Percentiles rank a stretch among this genome's conserved stretches.
Conservation (phyloP, 2,113 vertebrate genomes). For the Crocuta crocuta region DNA sequence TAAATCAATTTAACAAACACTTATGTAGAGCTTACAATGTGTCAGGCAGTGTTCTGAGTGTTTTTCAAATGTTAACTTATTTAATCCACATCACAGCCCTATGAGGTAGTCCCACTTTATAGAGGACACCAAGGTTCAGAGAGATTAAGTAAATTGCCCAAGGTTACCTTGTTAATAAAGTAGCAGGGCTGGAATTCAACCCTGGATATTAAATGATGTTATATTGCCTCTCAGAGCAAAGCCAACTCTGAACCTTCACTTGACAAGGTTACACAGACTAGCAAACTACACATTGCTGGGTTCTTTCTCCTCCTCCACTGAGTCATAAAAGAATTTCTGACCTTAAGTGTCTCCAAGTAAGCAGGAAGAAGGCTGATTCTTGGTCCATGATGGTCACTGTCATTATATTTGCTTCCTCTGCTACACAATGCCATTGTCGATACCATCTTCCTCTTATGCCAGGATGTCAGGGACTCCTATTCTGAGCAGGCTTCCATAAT, state of each 20-base stretch:
- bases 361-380: not conserved
- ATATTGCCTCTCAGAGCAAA: not conserved
- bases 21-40: not conserved
- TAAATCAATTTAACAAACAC: conserved; percentile 36
- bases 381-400: too few relatives aligned
- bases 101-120: not conserved
- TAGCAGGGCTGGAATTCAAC: not conserved
- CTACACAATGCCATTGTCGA: not conserved
- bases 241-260: not conserved
- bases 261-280: not conserved
- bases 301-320: not conserved
- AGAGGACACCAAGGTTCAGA: not conserved
- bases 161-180: not conserved
- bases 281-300: not conserved
- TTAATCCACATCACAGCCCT: not conserved
- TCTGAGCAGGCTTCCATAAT: not conserved
- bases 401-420: not conserved
- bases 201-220: not conserved
- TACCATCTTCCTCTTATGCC: not conserved
- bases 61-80: not conserved
- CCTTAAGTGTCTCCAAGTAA: not conserved
- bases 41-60: not conserved
- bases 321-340: not conserved
- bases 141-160: not conserved
- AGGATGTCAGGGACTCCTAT: not conserved